These are phyloP conservation scores for Rambutsinella grinnellia DNA, from an alignment of 2,888 invertebrate genomes.

Conservation along the genomic window DNA sequence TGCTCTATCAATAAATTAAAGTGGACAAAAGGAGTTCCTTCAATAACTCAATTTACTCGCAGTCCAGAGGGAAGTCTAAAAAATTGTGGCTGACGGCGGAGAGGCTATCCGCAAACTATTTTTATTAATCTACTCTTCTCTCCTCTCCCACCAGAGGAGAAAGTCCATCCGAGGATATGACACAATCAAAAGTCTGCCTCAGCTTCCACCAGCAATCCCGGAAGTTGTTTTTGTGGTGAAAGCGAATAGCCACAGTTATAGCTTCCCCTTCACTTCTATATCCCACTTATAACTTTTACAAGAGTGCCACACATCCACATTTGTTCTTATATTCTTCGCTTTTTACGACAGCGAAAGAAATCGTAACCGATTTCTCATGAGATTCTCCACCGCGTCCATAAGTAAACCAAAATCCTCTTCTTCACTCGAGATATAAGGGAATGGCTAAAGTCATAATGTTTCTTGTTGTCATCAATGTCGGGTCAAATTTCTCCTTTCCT, in stretches of 20 bases:
- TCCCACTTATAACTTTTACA: no score
- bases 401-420: background rate
- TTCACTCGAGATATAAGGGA: background rate
- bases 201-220: background rate
- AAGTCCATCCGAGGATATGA: background rate
- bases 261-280: no score
- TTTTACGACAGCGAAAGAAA: slow-evolving; percentile 7
- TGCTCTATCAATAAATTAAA: background rate
- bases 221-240: background rate
- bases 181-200: background rate
- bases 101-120: background rate
- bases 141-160: no score
- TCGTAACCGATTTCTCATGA: slow-evolving; percentile 2
- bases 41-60: background rate
- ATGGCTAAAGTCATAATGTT: background rate
- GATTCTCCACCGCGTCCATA: background rate
- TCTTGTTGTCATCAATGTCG: background rate
- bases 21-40: background rate
- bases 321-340: no score
- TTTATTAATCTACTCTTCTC: background rate
- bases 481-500: background rate
- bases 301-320: background rate
- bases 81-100: background rate
- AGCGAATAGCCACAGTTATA: background rate
- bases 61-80: background rate